Evolutionary conservation across 92 coral and sea anemone species (phyloP).

Genomic region (Diadumene lineata): DNA sequence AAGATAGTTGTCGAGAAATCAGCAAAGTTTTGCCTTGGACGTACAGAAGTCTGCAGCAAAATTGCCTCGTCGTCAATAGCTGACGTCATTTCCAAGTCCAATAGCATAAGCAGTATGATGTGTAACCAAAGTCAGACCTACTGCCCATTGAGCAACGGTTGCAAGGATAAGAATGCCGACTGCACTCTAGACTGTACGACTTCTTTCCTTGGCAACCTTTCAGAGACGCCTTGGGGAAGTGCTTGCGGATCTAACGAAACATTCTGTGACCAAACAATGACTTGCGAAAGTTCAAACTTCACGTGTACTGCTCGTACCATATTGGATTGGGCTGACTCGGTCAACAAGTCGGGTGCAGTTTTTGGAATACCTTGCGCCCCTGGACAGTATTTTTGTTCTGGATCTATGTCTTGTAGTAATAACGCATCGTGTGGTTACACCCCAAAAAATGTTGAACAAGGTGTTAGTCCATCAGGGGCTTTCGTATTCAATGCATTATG

Average conservation of each 20-base stretch:
- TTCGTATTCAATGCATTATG: slow-evolving; percentile 8
- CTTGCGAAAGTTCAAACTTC: background rate
- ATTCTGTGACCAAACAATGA: slow-evolving; percentile 22
- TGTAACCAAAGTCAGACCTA: background rate
- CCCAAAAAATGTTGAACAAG: background rate
- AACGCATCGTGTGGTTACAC: background rate
- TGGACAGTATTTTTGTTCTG: slow-evolving; percentile 18
- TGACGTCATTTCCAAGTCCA: background rate
- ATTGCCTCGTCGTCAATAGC: background rate
- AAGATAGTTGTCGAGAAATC: background rate
- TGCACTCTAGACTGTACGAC: slow-evolving; percentile 11
- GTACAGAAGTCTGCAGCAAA: slow-evolving; percentile 15
- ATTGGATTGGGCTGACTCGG: slow-evolving; percentile 6
- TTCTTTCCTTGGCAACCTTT: background rate
- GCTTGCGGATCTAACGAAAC: slow-evolving; percentile 4
- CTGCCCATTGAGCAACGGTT: slow-evolving; percentile 28
- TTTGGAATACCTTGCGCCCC: slow-evolving; percentile 8
- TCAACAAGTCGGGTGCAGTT: slow-evolving; percentile 10
- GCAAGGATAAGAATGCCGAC: background rate
- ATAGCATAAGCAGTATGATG: background rate
- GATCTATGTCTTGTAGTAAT: slow-evolving; percentile 1
- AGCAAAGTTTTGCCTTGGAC: background rate
- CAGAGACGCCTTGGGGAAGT: slow-evolving; percentile 21
- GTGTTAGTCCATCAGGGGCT: background rate
- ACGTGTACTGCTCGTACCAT: slow-evolving; percentile 10